Base-by-base conservation (phyloP, 2,888 invertebrate genomes). In the Silvanus unidentatus region DNA sequence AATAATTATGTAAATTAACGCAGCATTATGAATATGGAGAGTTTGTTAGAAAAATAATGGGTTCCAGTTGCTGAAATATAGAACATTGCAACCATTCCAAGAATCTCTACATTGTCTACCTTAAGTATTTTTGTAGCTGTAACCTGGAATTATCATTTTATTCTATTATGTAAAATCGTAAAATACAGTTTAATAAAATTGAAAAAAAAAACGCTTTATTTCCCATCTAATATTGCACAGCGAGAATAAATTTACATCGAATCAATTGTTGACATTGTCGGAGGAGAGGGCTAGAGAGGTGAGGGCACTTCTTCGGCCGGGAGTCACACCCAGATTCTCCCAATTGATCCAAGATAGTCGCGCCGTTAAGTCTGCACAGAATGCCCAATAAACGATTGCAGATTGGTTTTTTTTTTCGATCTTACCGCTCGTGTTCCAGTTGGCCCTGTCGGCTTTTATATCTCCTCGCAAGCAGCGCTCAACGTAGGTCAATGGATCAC, bases 311-410 rank as follows among this genome's bases (percentile, higher is more conserved):
- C 93, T 77, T 40, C 92, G 76, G 45, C 88, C 89, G 1, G 93
- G 93, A 66, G 88, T 91, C 2, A 97, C 93, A 1, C 98, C 98
- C 1, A 99, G 78, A 67, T 94, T 95, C 70, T 96, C 94, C 98
- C 98, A 99, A 66, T 97, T 96, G 60, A 99, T 97, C 98, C 98
- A 99, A 0, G 95, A 95, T 16, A 99, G 76, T 44, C 98, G 78
- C 0, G 98, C 97, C 1, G 97, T 95, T 55, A 99, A 75, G 80
- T 98, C 98, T 98, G 75, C 1, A 69, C 73, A 44, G 47, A 49
- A 47, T 48, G 16, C 14, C 2, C 5, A 37, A 9, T 37, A 37
- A 37, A 15, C n/a, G 13, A 5, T 5, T 22, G 8, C 22, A 22
- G 22, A 3, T 22, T 22, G 3, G 22, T 22, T 8, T 22, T 3